phyloP scores from a whole-genome alignment of 1,140 invertebrate genomes.

The Prorops nasuta region DNA sequence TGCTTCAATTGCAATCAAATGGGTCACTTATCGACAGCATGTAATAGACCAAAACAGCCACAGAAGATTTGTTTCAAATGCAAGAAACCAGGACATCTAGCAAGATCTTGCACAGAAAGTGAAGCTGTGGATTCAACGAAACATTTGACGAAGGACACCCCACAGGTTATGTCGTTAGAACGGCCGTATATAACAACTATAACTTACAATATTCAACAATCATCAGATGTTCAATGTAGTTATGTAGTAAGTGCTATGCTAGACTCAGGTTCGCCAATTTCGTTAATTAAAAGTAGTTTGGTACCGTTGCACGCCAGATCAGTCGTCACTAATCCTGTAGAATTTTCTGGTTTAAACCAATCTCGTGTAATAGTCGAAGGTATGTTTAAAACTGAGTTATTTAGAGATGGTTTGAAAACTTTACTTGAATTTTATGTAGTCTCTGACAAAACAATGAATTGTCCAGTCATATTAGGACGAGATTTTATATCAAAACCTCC shows the following conservation, averaged over 20 bases:
- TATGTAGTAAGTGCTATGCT: constrained; percentile 4
- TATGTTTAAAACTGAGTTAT: constrained; percentile 6
- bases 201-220: background rate
- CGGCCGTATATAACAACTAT: constrained; percentile 9
- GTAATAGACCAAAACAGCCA: background rate
- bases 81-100: background rate
- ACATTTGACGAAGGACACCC: background rate
- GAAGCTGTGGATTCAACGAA: too few species aligned
- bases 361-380: constrained; percentile 8
- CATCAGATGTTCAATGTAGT: background rate
- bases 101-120: background rate
- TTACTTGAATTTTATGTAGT: constrained; percentile 14
- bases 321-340: background rate
- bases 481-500: constrained; percentile 8
- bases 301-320: background rate
- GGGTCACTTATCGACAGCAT: background rate
- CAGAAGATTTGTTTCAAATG: background rate
- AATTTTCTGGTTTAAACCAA: constrained; percentile 13
- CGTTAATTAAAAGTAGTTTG: constrained; percentile 1
- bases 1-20: background rate
- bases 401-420: background rate
- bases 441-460: constrained; percentile 14
- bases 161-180: background rate
- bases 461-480: constrained; percentile 6
- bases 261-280: constrained; percentile 19